Evolutionary conservation across 2,113 vertebrate species (phyloP).

Genomic region (Tupaia tana): DNA sequence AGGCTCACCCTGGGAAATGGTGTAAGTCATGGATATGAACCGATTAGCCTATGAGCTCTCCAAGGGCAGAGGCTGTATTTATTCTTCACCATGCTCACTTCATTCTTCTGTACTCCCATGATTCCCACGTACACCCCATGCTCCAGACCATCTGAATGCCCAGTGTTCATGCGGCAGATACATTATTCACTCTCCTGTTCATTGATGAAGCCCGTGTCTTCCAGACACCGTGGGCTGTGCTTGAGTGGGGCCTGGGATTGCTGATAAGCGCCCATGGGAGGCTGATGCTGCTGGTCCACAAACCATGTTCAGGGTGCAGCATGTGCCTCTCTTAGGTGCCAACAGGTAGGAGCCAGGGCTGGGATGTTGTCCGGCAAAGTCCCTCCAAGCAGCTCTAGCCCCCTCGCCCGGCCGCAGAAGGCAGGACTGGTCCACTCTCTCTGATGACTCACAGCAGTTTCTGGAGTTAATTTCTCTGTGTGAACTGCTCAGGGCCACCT

Average conservation of each 20-base stretch:
- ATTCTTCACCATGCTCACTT: rapidly evolving
- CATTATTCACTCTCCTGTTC: rapidly evolving
- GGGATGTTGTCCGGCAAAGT: rapidly evolving
- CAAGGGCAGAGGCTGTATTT: rapidly evolving
- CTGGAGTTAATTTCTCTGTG: not conserved
- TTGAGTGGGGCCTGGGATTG: rapidly evolving
- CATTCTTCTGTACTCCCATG: rapidly evolving
- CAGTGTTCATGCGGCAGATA: too few species aligned
- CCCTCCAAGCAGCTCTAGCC: rapidly evolving
- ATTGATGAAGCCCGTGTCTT: rapidly evolving
- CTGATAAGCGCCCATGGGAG: rapidly evolving
- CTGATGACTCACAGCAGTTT: not conserved
- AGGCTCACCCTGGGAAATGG: not conserved
- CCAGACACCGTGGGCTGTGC: not conserved
- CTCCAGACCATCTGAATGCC: rapidly evolving
- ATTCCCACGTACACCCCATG: rapidly evolving
- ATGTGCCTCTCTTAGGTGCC: not conserved
- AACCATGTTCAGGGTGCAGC: rapidly evolving
- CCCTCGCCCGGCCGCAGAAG: rapidly evolving
- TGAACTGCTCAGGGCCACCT: not conserved
- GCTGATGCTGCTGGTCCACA: rapidly evolving
- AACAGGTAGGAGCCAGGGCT: not conserved
- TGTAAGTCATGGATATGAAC: not conserved
- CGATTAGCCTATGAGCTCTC: rapidly evolving
- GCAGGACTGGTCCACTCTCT: not conserved